Evolutionary conservation across 1,140 invertebrate species (phyloP), one percentile per base, ranked within the genome.

Genomic region (Diplogasteroides magnus): DNA sequence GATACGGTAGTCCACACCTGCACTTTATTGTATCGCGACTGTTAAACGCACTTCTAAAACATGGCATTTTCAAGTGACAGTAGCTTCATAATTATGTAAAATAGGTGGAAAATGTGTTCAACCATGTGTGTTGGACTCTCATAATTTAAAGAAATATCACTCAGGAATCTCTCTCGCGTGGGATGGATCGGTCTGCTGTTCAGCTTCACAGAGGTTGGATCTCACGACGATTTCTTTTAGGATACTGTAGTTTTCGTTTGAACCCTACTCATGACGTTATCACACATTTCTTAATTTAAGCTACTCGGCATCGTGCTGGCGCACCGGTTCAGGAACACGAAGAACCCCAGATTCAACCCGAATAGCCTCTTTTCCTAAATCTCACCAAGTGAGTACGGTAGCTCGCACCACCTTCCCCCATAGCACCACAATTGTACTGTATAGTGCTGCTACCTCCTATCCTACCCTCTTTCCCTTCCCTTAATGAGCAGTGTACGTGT

Each of bases 281-380:
- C 11, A 79, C 14, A 37, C 28, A 31, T 56, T 60, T 15, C n/a
- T 67, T 25, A 28, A 67, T 60, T 58, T 90, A 96, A 93, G 93
- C 96, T 87, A 87, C 6, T 95, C 85, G 93, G 93, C 86, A 91
- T 97, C 76, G 94, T 92, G 92, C 89, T 97, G 87, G 94, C 94
- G 74, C 89, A 94, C 79, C 89, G 92, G 72, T 96, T 92, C 88
- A 90, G 94, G 85, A 96, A 96, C 87, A 93, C 94, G 87, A 94
- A 94, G 90, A 92, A 96, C 87, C 93, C 93, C 26, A 86, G 91
- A 78, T 91, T 90, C 87, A 93, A 95, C 87, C 91, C 93, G 78
- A 93, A 91, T 87, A 92, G 92, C 87, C 95, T 95, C 87, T 90
- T 96, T n/a, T n/a, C n/a, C n/a, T n/a, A n/a, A n/a, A n/a, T n/a